phyloP scores from a whole-genome alignment of 2,888 invertebrate species.

The Argyresthia albistria region DNA sequence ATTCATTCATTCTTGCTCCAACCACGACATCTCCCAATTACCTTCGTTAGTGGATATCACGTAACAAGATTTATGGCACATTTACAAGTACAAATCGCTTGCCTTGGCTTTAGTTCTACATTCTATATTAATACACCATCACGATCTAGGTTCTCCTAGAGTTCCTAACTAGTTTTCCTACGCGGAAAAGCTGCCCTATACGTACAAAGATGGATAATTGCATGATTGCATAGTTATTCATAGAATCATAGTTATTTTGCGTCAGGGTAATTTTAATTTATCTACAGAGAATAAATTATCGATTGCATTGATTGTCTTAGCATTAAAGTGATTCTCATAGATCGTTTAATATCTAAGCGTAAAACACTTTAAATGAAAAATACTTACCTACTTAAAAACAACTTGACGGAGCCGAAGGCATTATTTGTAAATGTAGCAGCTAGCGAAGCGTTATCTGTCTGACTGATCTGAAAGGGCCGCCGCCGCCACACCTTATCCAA shows the following conservation, averaged over 20 bases:
- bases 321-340: neutral
- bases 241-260: conserved; percentile 18
- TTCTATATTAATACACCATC: neutral
- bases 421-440: too few relatives aligned
- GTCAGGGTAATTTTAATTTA: conserved; percentile 1
- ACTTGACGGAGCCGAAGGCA: too few relatives aligned
- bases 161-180: conserved; percentile 13
- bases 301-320: neutral
- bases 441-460: too few relatives aligned
- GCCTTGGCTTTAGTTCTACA: conserved; percentile 12
- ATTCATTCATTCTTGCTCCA: conserved; percentile 20
- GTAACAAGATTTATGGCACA: conserved; percentile 13
- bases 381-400: too few relatives aligned
- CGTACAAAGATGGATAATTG: conserved; percentile 9
- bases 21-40: conserved; percentile 23
- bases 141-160: too few relatives aligned
- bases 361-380: too few relatives aligned
- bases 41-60: conserved; percentile 19
- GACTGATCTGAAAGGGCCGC: too few relatives aligned
- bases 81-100: conserved; percentile 18
- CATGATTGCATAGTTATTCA: conserved; percentile 18
- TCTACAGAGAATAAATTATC: neutral
- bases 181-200: conserved; percentile 27
- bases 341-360: too few relatives aligned
- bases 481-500: too few relatives aligned